A percentile compares a stretch with the other conserved stretches of the same genome.
These are phyloP conservation scores for Melanogrammus aeglefinus DNA, from an alignment of 2,797 vertebrate species.

Conservation along the genomic window DNA sequence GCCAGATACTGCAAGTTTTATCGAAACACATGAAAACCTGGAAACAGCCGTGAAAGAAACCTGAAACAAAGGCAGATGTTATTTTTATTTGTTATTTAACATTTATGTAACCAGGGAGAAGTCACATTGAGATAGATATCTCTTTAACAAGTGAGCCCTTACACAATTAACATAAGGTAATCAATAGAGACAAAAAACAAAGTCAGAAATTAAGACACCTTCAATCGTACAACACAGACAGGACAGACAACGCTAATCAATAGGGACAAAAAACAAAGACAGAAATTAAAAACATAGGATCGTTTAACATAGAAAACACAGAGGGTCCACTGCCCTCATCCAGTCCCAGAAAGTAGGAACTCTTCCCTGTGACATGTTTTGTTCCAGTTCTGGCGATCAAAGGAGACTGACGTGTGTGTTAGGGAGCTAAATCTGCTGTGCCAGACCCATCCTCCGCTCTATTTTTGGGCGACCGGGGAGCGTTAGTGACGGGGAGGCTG, in stretches of 20 bases:
- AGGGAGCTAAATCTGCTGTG: background rate
- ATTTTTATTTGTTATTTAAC: no score
- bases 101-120: no score
- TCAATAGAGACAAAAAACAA: background rate
- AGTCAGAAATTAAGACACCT: background rate
- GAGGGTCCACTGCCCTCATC: background rate
- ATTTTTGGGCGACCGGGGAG: slow-evolving; percentile 51
- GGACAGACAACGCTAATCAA: no score
- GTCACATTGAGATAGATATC: no score
- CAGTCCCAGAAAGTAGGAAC: background rate
- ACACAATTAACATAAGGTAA: no score
- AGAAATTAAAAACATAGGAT: no score
- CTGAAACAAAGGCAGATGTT: background rate
- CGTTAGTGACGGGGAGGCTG: slow-evolving; percentile 46
- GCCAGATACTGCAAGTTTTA: no score
- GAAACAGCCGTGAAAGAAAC: background rate
- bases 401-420: background rate
- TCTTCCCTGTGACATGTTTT: background rate
- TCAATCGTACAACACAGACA: no score
- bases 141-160: no score
- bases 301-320: background rate
- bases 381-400: background rate
- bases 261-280: background rate
- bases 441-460: slow-evolving; percentile 15
- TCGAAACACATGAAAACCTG: no score